These are phyloP conservation scores for Acleris cristana DNA, from an alignment of 2,888 invertebrate species.

Conservation along the genomic window DNA sequence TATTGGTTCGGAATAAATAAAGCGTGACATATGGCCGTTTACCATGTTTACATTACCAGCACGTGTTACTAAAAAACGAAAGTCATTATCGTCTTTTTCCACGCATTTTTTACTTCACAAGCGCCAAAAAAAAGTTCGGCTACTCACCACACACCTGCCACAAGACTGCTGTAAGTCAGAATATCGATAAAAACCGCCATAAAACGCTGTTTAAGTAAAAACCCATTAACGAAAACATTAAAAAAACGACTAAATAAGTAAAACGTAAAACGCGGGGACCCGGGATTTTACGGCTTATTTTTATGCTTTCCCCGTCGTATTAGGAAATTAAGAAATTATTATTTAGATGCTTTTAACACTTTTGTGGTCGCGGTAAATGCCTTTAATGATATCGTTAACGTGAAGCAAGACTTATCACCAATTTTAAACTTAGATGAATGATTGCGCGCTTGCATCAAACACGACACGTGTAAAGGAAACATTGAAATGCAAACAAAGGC, in stretches of 20 bases:
- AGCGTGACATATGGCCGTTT: constrained; percentile 57
- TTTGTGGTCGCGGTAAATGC: constrained; percentile 25
- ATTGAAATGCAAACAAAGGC: constrained; percentile 12
- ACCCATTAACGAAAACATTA: constrained; percentile 68
- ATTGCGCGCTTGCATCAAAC: neutral
- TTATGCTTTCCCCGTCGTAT: constrained; percentile 41
- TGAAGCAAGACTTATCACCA: neutral
- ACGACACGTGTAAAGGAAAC: neutral
- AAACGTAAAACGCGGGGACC: constrained; percentile 48
- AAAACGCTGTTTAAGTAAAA: constrained; percentile 65
- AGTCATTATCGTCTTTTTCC: constrained; percentile 55
- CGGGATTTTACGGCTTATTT: constrained; percentile 44
- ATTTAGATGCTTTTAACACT: constrained; percentile 38
- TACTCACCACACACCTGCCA: constrained; percentile 51
- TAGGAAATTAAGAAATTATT: constrained; percentile 43
- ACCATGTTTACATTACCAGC: constrained; percentile 62
- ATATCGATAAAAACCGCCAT: constrained; percentile 61
- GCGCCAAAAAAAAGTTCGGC: constrained; percentile 36
- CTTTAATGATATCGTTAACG: neutral
- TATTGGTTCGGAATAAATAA: constrained; percentile 51
- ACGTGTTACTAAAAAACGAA: constrained; percentile 64
- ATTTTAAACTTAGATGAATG: neutral
- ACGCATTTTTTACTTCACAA: constrained; percentile 44
- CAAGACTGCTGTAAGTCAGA: constrained; percentile 48
- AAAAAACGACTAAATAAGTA: constrained; percentile 55